Percentiles rank a stretch among this genome's conserved stretches.
Evolutionary conservation across 2,888 invertebrate species (phyloP).

Genomic region (Lasioglossum zephyrum): DNA sequence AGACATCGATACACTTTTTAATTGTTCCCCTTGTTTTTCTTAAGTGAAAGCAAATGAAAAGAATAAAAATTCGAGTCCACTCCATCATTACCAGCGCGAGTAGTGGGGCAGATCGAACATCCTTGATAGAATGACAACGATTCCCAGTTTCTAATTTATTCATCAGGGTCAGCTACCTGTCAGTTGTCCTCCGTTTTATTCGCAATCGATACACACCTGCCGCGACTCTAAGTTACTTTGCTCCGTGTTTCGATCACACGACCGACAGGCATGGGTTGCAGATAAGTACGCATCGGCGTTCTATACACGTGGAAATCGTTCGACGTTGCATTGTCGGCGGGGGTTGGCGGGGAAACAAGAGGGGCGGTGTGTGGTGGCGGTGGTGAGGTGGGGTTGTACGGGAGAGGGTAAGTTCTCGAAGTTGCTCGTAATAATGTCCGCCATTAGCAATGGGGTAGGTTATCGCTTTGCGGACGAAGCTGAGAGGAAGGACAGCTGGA

Average conservation of each 20-base stretch:
- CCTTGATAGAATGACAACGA: constrained; percentile 74
- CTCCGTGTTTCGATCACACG: constrained; percentile 39
- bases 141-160: constrained; percentile 78
- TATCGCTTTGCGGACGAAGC: constrained; percentile 72
- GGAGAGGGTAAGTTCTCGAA: constrained; percentile 72
- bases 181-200: constrained; percentile 75
- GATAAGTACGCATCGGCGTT: constrained; percentile 72
- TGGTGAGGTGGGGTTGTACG: neutral
- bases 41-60: neutral
- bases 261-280: constrained; percentile 46
- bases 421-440: constrained; percentile 78
- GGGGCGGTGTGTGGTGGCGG: neutral
- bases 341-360: neutral
- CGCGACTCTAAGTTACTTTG: constrained; percentile 53
- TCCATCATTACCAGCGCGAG: neutral
- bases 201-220: constrained; percentile 75
- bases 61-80: neutral
- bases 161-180: constrained; percentile 77
- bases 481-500: constrained; percentile 77
- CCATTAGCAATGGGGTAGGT: constrained; percentile 76
- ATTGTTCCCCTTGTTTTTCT: too few species aligned
- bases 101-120: constrained; percentile 70
- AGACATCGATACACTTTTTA: neutral
- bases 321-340: neutral
- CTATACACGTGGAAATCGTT: constrained; percentile 60